Evolutionary conservation across 2,797 vertebrate genomes (phyloP), one percentile per base, ranked within the genome.

Genomic region (Gobio occitaniae): DNA sequence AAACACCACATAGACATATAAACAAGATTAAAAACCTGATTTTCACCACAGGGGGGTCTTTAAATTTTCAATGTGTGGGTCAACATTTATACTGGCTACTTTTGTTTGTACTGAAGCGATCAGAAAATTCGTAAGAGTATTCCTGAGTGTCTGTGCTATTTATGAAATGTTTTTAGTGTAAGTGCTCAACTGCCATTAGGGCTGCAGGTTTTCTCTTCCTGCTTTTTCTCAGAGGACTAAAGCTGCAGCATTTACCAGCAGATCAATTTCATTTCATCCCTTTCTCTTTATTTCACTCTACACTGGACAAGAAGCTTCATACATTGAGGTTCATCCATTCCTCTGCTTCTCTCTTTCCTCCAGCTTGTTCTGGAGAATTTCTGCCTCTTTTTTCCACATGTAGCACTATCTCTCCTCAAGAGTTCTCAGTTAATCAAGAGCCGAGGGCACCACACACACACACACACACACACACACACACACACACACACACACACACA

Each of bases 131-230:
- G 84, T 86, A 84, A 79, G 66, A 65, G 80, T 83, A 79, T 77
- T 68, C 65, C 72, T 19, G 72, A 85, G 81, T 82, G 56, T 82
- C 71, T 79, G 32, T 70, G 66, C 84, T 84, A 83, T 78, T 74
- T 80, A 52, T 29, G 21, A 74, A 79, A 71, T 88, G 72, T 82
- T 81, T 87, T 82, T 59, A 82, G 88, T 79, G 70, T 89, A 89
- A 89, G 89, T 89, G 89, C 87, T 87, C 16, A 52, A 72, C 76
- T 65, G 69, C 80, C 78, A 87, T 88, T 88, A 87, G 66, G 61
- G 75, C 44, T 68, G 54, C 25, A 56, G 69, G 78, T 77, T 84
- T 70, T 86, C 82, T n/a, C 80, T 84, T 80, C 71, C 79, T 86
- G 69, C 79, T 83, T 86, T 82, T 74, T 86, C 83, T 81, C 71